A percentile compares a stretch with the other conserved stretches of the same genome.
phyloP scores from a whole-genome alignment of 2,113 vertebrate genomes.

The Piaya cayana region DNA sequence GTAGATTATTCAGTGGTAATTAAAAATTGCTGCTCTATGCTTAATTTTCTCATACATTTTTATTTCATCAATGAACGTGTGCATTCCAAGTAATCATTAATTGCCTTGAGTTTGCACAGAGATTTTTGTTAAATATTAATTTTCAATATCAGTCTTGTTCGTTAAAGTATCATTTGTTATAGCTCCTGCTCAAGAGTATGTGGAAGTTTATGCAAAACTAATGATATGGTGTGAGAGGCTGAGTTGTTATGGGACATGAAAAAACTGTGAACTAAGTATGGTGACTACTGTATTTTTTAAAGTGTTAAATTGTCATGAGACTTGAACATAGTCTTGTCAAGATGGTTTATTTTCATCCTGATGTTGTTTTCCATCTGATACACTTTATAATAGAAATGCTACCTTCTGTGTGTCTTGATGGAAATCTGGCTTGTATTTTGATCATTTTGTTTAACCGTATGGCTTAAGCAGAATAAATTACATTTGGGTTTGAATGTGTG shows the following conservation, averaged over 20 bases:
- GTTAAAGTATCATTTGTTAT: not conserved
- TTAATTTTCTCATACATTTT: not conserved
- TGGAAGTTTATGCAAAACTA: not conserved
- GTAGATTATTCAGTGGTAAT: not conserved
- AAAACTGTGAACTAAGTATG: not conserved
- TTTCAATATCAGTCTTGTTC: not conserved
- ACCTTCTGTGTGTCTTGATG: not conserved
- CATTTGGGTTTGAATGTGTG: not conserved
- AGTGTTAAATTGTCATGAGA: not conserved
- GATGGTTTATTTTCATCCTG: not conserved
- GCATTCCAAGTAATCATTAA: not conserved
- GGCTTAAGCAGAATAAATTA: not conserved
- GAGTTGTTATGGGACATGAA: not conserved
- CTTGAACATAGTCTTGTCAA: not conserved
- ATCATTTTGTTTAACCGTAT: not conserved
- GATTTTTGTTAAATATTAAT: not conserved
- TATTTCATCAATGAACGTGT: not conserved
- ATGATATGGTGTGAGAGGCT: not conserved
- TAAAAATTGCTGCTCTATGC: not conserved
- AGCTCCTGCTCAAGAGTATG: too few species aligned
- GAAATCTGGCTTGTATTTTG: not conserved
- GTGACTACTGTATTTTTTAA: not conserved
- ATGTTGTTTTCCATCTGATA: not conserved
- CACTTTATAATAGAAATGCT: not conserved
- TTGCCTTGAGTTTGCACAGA: not conserved